These are phyloP conservation scores for Eristalis tenax DNA, from an alignment of 2,888 invertebrate genomes.

Conservation along the genomic window DNA sequence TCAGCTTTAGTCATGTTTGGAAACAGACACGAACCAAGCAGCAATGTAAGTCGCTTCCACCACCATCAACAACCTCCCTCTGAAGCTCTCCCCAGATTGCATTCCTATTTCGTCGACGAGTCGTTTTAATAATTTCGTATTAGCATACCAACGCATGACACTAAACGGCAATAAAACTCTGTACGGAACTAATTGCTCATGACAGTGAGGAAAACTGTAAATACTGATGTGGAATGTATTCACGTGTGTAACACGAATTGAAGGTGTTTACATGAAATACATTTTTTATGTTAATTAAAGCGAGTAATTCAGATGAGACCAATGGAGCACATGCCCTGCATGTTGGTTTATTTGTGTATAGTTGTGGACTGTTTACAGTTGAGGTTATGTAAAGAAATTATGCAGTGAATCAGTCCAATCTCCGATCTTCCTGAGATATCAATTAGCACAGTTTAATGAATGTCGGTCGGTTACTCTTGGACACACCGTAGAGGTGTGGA, in stretches of 20 bases:
- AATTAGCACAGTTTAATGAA: no score
- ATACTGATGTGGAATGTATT: background rate
- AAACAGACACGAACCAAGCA: no score
- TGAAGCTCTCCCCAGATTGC: background rate
- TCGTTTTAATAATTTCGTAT: conserved; percentile 51
- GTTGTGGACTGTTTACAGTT: background rate
- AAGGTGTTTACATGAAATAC: background rate
- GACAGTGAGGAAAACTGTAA: conserved; percentile 23
- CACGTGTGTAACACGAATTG: background rate
- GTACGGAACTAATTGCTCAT: conserved; percentile 33
- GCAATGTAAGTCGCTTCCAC: no score
- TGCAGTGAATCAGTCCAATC: no score
- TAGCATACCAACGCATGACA: conserved; percentile 27
- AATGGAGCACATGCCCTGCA: background rate
- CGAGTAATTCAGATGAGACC: background rate
- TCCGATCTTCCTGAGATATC: no score
- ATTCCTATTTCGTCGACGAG: background rate
- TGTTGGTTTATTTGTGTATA: background rate
- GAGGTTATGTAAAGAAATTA: background rate
- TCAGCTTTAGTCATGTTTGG: no score
- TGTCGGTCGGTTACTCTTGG: no score
- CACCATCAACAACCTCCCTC: background rate
- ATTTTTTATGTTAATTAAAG: background rate
- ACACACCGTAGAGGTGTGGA: no score
- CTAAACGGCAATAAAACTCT: conserved; percentile 40